A percentile compares a stretch with the other conserved stretches of the same genome.
Evolutionary conservation across 1,140 invertebrate species (phyloP).

Genomic region (Armadillidium nasatum): DNA sequence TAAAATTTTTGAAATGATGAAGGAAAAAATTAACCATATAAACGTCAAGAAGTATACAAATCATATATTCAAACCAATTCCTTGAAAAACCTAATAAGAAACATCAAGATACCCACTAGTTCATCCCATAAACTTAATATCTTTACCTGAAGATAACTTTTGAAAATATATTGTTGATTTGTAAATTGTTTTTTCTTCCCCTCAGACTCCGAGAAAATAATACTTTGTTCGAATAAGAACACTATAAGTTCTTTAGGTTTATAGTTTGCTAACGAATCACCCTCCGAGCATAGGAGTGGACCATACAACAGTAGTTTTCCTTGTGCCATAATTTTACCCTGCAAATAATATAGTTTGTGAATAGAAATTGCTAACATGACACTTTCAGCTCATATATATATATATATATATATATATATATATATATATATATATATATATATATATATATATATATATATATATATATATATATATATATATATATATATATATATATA

Average conservation of each 20-base stretch:
- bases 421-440: too few relatives aligned
- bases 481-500: too few relatives aligned
- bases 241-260: conserved; percentile 87
- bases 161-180: conserved; percentile 92
- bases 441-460: too few relatives aligned
- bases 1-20: too few relatives aligned
- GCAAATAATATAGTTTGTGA: conserved; percentile 45
- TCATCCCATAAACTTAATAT: conserved; percentile 37
- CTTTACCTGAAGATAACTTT: conserved; percentile 88
- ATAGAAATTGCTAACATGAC: too few relatives aligned
- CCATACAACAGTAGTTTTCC: conserved; percentile 92
- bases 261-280: conserved; percentile 55
- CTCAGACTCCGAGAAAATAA: conserved; percentile 92
- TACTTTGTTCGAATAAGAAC: conserved; percentile 96
- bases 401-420: too few relatives aligned
- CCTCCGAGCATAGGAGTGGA: conserved; percentile 73
- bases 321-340: conserved; percentile 96
- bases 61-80: too few relatives aligned
- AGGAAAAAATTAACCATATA: too few relatives aligned
- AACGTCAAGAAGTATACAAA: too few relatives aligned
- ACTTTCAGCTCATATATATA: too few relatives aligned
- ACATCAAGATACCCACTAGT: neutral
- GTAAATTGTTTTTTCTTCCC: conserved; percentile 91
- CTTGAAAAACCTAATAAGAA: too few relatives aligned
- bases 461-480: too few relatives aligned